Evolutionary conservation across 2,797 vertebrate species (phyloP).

Genomic region (Micromesistius poutassou): DNA sequence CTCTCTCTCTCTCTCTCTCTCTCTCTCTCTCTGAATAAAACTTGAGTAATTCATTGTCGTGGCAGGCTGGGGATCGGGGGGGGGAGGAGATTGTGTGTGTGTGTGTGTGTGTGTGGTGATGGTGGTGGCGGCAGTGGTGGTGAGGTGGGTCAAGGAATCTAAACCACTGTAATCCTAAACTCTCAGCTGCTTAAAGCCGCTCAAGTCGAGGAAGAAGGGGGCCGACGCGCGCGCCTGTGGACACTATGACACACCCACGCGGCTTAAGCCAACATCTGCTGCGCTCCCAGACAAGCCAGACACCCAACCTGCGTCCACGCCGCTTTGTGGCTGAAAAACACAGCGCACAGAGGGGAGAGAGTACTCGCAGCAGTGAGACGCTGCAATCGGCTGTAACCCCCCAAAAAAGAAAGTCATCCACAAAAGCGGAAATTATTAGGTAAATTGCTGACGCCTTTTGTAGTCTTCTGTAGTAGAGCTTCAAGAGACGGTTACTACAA

Average conservation of each 20-base stretch:
- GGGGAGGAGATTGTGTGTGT: neutral
- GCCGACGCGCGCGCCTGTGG: slow-evolving; percentile 43
- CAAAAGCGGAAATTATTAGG: too few relatives aligned
- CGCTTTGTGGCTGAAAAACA: slow-evolving; percentile 16
- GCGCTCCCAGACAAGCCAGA: slow-evolving; percentile 39
- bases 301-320: slow-evolving; percentile 24
- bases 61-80: neutral
- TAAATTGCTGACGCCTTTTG: too few relatives aligned
- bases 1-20: slow-evolving; percentile 9
- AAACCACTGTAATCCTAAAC: slow-evolving; percentile 81
- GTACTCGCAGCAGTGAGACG: neutral
- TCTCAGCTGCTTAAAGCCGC: slow-evolving; percentile 76
- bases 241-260: slow-evolving; percentile 61
- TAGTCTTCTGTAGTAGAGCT: too few relatives aligned
- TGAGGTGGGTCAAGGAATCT: slow-evolving; percentile 72
- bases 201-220: slow-evolving; percentile 61
- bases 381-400: too few relatives aligned
- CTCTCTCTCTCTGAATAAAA: slow-evolving; percentile 36
- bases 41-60: slow-evolving; percentile 65
- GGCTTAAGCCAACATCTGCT: slow-evolving; percentile 80
- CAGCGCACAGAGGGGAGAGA: neutral
- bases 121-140: slow-evolving; percentile 3
- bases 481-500: too few relatives aligned
- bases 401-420: too few relatives aligned
- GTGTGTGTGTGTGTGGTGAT: neutral